Base-by-base conservation (phyloP, 2,888 invertebrate species). In the Oxystoma pomonae region DNA sequence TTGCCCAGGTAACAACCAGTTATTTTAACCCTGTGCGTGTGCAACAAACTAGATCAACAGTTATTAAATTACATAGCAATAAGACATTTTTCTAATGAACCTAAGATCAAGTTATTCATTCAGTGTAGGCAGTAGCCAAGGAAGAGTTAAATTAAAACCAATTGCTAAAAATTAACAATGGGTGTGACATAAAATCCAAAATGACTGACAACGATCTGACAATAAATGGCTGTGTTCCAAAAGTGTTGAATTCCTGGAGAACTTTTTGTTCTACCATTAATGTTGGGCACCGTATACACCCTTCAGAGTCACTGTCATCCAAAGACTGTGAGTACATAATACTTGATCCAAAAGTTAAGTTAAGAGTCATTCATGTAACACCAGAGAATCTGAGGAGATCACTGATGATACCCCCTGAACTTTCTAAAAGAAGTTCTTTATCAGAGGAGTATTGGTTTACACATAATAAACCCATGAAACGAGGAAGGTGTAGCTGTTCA, bases 381-480 rank as follows among this genome's bases (percentile, higher is more conserved):
- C 78, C 78, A 55, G 75, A 71, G 21, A 73, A 66, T 57, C 58
- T 62, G n/a, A 67, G 70, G 52, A 69, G 67, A 60, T 71, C 70
- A 58, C 65, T 62, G 57, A 51, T 70, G 58, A 63, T 65, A 57
- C 64, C 62, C 63, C 65, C 63, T 61, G 68, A 70, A 20, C 64
- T 70, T 62, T 67, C 71, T 56, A 77, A 75, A 68, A 72, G 78
- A 53, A 77, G 74, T 65, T 77, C 78, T 2, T 68, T 79, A 52
- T 74, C 79, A 19, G 82, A 81, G 67, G 82, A 82, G 65, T 82
- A 82, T 67, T 82, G 82, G 82, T 82, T 82, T 70, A 79, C 78
- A 16, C 77, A 79, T 69, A 81, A 78, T 67, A 76, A 78, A 66
- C 80, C 81, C 20, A 73, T 81, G 18, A 76, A 77, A 71, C 72